These are phyloP conservation scores for Adelognathus sp. DNA, from an alignment of 2,888 invertebrate species.

Conservation along the genomic window DNA sequence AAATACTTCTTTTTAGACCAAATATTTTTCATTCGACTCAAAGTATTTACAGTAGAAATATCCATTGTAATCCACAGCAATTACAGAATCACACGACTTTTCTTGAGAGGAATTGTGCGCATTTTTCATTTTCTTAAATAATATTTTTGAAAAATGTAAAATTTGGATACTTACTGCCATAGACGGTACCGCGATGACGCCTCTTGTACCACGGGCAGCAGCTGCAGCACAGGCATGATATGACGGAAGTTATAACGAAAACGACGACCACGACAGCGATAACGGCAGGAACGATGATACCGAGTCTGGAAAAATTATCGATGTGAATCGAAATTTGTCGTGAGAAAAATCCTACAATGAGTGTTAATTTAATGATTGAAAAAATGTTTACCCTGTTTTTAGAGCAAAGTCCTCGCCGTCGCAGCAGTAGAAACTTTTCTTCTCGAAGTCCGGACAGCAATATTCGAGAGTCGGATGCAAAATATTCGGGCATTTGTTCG, in stretches of 20 bases:
- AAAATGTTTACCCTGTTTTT: conserved; percentile 62
- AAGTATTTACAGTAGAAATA: no score
- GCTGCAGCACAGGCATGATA: conserved; percentile 76
- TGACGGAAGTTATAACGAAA: conserved; percentile 65
- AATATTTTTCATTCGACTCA: no score
- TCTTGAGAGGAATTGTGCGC: background rate
- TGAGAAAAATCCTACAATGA: no score
- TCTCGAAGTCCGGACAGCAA: conserved; percentile 66
- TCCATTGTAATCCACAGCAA: no score
- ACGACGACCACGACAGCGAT: conserved; percentile 59
- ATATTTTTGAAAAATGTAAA: conserved; percentile 15
- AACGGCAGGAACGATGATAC: conserved; percentile 54
- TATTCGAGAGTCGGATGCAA: conserved; percentile 62
- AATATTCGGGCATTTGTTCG: conserved; percentile 66
- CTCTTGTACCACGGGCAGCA: conserved; percentile 77
- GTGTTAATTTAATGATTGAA: background rate
- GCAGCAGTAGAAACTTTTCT: conserved; percentile 64
- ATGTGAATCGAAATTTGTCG: no score
- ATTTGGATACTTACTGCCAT: conserved; percentile 73
- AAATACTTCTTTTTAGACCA: no score
- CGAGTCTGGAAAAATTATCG: conserved; percentile 66
- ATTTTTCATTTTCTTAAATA: background rate
- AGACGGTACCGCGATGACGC: conserved; percentile 75
- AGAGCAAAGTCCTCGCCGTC: conserved; percentile 58
- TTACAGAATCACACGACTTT: no score